Percentiles rank a stretch among this genome's conserved stretches.
These are phyloP conservation scores for Pandemis corylana DNA, from an alignment of 2,888 invertebrate species.

Conservation along the genomic window DNA sequence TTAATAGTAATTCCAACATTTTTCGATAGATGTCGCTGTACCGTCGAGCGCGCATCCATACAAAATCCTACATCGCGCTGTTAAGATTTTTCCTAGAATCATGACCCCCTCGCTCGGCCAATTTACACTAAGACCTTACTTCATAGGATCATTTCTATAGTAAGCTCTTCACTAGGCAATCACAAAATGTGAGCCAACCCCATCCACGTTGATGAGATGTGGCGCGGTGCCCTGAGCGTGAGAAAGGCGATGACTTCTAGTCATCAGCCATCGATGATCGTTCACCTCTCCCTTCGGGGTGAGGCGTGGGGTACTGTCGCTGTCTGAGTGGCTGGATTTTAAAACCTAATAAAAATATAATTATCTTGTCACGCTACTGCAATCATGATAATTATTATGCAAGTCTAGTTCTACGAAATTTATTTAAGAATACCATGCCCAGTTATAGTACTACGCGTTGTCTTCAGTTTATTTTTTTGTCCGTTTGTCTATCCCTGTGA, in stretches of 20 bases:
- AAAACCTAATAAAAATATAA: slow-evolving; percentile 16
- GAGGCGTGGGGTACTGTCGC: slow-evolving; percentile 43
- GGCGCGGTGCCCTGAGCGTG: slow-evolving; percentile 89
- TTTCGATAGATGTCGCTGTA: slow-evolving; percentile 32
- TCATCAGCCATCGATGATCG: slow-evolving; percentile 47
- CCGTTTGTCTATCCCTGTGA: too few relatives aligned
- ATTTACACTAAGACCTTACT: slow-evolving; percentile 41
- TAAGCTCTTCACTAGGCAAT: slow-evolving; percentile 42
- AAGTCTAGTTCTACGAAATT: too few relatives aligned
- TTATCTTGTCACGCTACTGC: background rate
- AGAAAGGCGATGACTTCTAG: slow-evolving; percentile 41
- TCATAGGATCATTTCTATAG: slow-evolving; percentile 47
- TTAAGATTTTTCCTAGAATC: slow-evolving; percentile 33
- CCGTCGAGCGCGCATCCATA: slow-evolving; percentile 23
- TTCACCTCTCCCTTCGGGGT: slow-evolving; percentile 39
- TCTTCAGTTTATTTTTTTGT: too few relatives aligned
- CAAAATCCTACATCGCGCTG: slow-evolving; percentile 35
- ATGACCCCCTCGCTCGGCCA: background rate
- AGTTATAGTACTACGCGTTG: too few relatives aligned
- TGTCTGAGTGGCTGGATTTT: slow-evolving; percentile 47
- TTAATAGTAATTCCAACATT: background rate
- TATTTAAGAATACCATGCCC: too few relatives aligned
- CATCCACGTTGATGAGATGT: slow-evolving; percentile 74
- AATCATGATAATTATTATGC: too few relatives aligned
- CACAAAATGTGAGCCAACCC: slow-evolving; percentile 43